These are phyloP conservation scores for Trachemys scripta DNA, from an alignment of 2,113 vertebrate genomes.

Conservation along the genomic window DNA sequence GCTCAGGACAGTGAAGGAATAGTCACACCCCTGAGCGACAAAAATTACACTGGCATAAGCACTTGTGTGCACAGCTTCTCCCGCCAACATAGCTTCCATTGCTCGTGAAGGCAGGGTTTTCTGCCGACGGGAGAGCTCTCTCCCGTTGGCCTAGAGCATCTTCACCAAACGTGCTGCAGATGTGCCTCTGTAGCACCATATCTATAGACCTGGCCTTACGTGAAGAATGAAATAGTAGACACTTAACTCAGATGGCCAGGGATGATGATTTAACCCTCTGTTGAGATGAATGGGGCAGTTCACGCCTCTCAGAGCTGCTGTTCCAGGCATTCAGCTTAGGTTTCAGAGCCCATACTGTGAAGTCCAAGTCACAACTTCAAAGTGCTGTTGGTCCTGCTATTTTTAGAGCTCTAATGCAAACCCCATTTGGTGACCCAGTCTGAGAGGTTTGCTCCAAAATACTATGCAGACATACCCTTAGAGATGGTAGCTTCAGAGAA, in stretches of 20 bases:
- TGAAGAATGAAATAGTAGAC: not conserved
- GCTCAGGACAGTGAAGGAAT: too few relatives aligned
- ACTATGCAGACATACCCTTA: not conserved
- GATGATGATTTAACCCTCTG: not conserved
- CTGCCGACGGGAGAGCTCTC: too few relatives aligned
- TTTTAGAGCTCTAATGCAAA: not conserved
- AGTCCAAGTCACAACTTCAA: not conserved
- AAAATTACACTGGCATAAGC: too few relatives aligned
- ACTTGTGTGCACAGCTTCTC: too few relatives aligned
- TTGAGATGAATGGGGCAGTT: not conserved
- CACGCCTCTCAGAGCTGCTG: not conserved
- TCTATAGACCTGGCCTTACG: too few relatives aligned
- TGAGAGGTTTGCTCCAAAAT: not conserved
- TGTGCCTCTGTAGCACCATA: too few relatives aligned
- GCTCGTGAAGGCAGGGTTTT: too few relatives aligned
- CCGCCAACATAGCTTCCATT: too few relatives aligned
- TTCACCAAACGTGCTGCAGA: too few relatives aligned
- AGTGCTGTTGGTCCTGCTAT: not conserved
- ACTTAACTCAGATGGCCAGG: not conserved
- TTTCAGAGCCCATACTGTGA: not conserved
- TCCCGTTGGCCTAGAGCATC: too few relatives aligned
- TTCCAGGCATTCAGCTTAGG: not conserved
- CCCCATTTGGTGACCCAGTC: not conserved
- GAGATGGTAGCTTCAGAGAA: not conserved
- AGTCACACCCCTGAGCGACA: too few relatives aligned